These are phyloP conservation scores for Entomobrya proxima DNA, from an alignment of 2,888 invertebrate species.

Conservation along the genomic window DNA sequence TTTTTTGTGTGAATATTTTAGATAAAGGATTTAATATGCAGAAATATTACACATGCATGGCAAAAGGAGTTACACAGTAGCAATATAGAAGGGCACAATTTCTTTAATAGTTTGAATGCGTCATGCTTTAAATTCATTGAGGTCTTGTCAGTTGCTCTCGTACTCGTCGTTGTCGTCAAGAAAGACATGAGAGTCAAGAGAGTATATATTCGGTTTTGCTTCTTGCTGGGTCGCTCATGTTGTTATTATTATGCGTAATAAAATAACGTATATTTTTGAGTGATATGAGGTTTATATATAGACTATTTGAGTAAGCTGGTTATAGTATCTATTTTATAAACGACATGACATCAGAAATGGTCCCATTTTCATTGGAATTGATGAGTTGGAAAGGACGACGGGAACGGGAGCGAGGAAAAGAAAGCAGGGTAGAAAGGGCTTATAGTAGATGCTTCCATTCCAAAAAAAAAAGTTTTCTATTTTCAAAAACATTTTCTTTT, in stretches of 20 bases:
- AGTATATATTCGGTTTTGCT: background rate
- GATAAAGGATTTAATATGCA: constrained; percentile 48
- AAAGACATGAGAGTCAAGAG: constrained; percentile 18
- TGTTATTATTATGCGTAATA: constrained; percentile 58
- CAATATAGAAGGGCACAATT: no score
- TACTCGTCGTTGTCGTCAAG: background rate
- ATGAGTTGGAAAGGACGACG: constrained; percentile 54
- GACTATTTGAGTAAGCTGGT: background rate
- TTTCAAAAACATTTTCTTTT: constrained; percentile 14
- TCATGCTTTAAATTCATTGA: constrained; percentile 60
- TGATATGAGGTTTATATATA: constrained; percentile 2
- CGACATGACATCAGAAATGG: constrained; percentile 60
- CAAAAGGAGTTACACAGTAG: constrained; percentile 1
- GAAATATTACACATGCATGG: background rate
- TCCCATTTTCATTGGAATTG: constrained; percentile 60
- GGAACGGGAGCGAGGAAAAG: constrained; percentile 8
- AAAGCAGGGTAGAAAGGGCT: background rate
- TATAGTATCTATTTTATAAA: constrained; percentile 40
- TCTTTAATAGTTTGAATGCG: constrained; percentile 13
- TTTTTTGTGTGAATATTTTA: constrained; percentile 33
- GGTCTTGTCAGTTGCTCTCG: constrained; percentile 45
- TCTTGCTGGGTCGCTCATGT: background rate
- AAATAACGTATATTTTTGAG: constrained; percentile 29
- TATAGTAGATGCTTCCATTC: background rate
- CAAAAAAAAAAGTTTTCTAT: constrained; percentile 28